Base-by-base conservation (phyloP, 2,113 vertebrate species). In the Indicator indicator region DNA sequence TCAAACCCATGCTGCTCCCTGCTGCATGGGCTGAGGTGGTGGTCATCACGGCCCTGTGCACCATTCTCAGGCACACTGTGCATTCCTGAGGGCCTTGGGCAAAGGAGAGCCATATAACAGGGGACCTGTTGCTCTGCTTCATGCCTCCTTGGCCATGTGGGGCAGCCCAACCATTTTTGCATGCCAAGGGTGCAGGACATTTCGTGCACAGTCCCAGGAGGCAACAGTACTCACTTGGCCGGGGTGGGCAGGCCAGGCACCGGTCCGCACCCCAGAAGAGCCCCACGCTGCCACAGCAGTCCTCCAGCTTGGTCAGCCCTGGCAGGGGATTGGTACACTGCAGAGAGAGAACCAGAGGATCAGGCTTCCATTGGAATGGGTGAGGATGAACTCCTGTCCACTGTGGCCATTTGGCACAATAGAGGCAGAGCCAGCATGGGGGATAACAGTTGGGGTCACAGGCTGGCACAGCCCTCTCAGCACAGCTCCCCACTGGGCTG, bases 261-360 rank as follows among this genome's bases (percentile, higher is more conserved):
- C 95, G 98, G 92, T 98, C 98, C 9, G 98, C 55, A 20, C 99
- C 99, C 99, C 99, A 99, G 69, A 99, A 99, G 87, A 98, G 97
- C 20, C 99, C 99, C 89, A 99, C 97, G 9, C 99, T 99, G 95
- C 98, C 98, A 9, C 99, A 99, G 97, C 99, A 99, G 94, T 99
- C 99, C 68, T 99, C 99, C 91, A 99, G 98, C 94, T 97, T 98
- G 72, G 98, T 98, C 90, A 99, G 97, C 81, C 99, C 99, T 54
- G 98, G 98, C 85, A 99, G 95, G 33, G 99, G 98, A 92, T 98
- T 98, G 84, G 98, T 98, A 94, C 99, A 99, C 99, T 99, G 93
- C 7, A 76, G 98, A 95, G 76, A 93, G 86, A 95, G 89, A 32
- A 96, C 6, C 63, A 42, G 56, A 58, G 32, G 40, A 38, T 96